Base-by-base conservation (phyloP, 1,140 invertebrate genomes). In the Meteorus sp. region DNA sequence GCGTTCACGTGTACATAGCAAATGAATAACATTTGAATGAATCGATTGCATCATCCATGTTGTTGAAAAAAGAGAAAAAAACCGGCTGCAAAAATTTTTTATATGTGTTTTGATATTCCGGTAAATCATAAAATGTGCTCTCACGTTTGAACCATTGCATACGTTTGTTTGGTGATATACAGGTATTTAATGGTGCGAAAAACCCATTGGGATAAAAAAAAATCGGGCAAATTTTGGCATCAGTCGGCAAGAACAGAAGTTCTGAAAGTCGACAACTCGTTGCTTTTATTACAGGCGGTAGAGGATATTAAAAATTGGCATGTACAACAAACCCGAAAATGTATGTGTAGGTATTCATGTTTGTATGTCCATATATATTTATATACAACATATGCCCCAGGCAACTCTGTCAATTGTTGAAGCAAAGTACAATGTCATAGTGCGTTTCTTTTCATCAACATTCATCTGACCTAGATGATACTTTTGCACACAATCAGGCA, bases 221-320 rank as follows among this genome's bases (percentile, higher is more conserved):
- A 41, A 45, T 41, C 56, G 39, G 39, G 20, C 45, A 23, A 27
- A 37, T 8, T 35, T 39, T 54, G 62, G 60, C 63, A 59, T 52
- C 58, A 56, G 55, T 47, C 65, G 62, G 60, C 56, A 41, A 48
- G 54, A 57, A 72, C 71, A 68, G 72, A 65, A 74, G 71, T 61
- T 65, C 56, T 59, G 67, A 70, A 64, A 64, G 62, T 62, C 55
- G 62, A 56, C 44, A 48, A 64, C 54, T 15, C 43, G 48, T 44
- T 33, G 55, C 43, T 66, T 74, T 74, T 70, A 72, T 72, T 73
- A 39, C 35, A n/a, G 13, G 27, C 27, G 27, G 27, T 9, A 29
- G n/a, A n/a, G 3, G 27, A 19, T 17, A 31, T 51, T n/a, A 60
- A 47, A 29, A 19, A 23, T 35, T 11, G 56, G 17, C 52, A 17